Base-by-base conservation (phyloP, 2,888 invertebrate species). In the Drosophila multiciliata region DNA sequence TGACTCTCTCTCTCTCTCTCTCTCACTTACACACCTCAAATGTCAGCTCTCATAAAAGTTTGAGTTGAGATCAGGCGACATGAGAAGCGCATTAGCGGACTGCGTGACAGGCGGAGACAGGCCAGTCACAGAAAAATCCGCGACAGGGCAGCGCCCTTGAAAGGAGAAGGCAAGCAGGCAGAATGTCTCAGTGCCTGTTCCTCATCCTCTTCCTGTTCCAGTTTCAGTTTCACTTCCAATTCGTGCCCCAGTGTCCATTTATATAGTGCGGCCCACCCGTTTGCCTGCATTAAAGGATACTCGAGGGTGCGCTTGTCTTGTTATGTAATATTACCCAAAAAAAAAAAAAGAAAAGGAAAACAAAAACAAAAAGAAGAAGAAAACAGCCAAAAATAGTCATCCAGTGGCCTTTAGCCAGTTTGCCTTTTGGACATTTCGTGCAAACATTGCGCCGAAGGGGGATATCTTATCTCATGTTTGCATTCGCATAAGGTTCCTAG, bases 391-490 rank as follows among this genome's bases (percentile, higher is more conserved):
- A 66, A 42, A 64, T 59, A 71, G 62, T 68, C 66, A 65, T 67
- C 55, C 65, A 67, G 35, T 66, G 52, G 52, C 55, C 58, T 60
- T 57, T 73, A 65, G 71, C 70, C 73, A 60, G 66, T 87, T 88
- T 90, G 87, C 79, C 71, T 73, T 76, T 73, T 64, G 83, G 78
- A 85, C 90, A 80, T 78, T 80, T 77, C 68, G 80, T 73, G 87
- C 74, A 86, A 87, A 81, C 83, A 90, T 60, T 77, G 75, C 66
- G 79, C 73, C 82, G 77, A 69, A 69, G 66, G 76, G 77, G 80
- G 78, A 90, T 91, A 91, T 91, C 91, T 91, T 91, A 91, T 91
- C 91, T 89, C 73, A 83, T 91, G 90, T 91, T 91, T 91, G 80
- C 88, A 81, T 86, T 86, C 82, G 87, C 81, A 78, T 89, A 89